Percentiles rank a stretch among this genome's conserved stretches.
These are phyloP conservation scores for Pachymerium ferrugineum DNA, from an alignment of 2,888 invertebrate species.

Conservation along the genomic window DNA sequence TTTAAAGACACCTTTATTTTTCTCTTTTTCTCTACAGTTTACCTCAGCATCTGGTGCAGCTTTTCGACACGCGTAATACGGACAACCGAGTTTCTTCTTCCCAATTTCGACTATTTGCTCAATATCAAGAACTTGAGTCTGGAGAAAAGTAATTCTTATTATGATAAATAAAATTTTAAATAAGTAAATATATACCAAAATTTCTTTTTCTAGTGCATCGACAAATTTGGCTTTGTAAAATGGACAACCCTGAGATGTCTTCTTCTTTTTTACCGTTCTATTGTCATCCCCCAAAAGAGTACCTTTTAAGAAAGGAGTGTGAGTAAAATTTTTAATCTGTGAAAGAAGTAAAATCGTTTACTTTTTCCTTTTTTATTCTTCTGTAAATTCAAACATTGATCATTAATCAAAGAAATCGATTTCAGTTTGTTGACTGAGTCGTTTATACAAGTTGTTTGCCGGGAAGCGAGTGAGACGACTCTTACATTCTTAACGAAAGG, in stretches of 20 bases:
- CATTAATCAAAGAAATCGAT: conserved; percentile 77
- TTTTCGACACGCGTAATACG: conserved; percentile 84
- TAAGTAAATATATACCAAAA: background rate
- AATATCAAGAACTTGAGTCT: conserved; percentile 68
- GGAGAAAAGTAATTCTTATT: conserved; percentile 29
- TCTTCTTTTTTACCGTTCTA: conserved; percentile 55
- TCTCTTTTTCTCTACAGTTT: conserved; percentile 3
- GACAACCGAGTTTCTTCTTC: conserved; percentile 70
- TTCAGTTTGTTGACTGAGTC: conserved; percentile 65
- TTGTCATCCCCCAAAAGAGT: conserved; percentile 21
- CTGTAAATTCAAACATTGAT: conserved; percentile 77
- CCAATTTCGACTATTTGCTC: conserved; percentile 73
- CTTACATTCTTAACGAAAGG: conserved; percentile 64
- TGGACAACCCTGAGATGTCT: conserved; percentile 59
- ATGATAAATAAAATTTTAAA: background rate
- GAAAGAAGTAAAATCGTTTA: background rate
- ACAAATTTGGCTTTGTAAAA: conserved; percentile 61
- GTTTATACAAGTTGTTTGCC: conserved; percentile 80
- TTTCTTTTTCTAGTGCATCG: conserved; percentile 49
- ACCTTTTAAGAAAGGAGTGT: background rate
- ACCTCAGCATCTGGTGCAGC: conserved; percentile 76
- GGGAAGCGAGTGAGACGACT: conserved; percentile 78
- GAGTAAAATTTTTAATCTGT: conserved; percentile 1
- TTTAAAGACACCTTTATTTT: too few relatives aligned
- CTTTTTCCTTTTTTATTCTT: conserved; percentile 55